Conservation (phyloP, 2,797 vertebrate genomes). For the Poecilia picta region DNA sequence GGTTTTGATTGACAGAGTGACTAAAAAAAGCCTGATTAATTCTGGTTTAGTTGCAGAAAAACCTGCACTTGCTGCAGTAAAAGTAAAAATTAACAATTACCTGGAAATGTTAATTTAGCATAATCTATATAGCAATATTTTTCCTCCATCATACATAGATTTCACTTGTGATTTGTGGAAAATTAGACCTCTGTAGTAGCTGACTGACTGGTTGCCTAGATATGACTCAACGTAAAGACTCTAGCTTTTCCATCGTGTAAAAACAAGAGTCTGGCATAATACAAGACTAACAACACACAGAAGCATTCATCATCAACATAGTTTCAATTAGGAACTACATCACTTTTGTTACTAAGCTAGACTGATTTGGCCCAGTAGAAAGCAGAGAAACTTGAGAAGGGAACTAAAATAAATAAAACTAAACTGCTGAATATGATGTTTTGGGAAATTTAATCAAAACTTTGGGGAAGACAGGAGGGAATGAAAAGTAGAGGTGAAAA, state of each 20-base stretch:
- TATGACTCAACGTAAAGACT: neutral
- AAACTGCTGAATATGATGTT: constrained; percentile 14
- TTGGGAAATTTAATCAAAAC: constrained; percentile 30
- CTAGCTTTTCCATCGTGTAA: neutral
- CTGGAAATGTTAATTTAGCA: neutral
- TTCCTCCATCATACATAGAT: neutral
- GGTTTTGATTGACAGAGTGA: neutral
- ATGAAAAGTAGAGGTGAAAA: constrained; percentile 8
- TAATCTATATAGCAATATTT: neutral
- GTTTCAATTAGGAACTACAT: neutral
- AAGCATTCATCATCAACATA: neutral
- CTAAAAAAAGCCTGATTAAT: neutral
- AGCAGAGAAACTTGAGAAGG: neutral
- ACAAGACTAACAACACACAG: neutral
- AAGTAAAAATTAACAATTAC: neutral
- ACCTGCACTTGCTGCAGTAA: neutral
- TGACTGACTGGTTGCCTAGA: constrained; percentile 10
- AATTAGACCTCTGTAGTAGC: constrained; percentile 6
- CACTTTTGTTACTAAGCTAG: neutral
- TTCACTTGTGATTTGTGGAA: neutral
- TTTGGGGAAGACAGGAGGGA: constrained; percentile 10
- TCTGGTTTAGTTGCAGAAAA: neutral
- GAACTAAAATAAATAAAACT: neutral
- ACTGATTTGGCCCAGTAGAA: neutral
- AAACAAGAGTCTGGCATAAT: neutral